Evolutionary conservation across 1,140 invertebrate species (phyloP), one percentile per base, ranked within the genome.

Genomic region (Drosophila lowei): DNA sequence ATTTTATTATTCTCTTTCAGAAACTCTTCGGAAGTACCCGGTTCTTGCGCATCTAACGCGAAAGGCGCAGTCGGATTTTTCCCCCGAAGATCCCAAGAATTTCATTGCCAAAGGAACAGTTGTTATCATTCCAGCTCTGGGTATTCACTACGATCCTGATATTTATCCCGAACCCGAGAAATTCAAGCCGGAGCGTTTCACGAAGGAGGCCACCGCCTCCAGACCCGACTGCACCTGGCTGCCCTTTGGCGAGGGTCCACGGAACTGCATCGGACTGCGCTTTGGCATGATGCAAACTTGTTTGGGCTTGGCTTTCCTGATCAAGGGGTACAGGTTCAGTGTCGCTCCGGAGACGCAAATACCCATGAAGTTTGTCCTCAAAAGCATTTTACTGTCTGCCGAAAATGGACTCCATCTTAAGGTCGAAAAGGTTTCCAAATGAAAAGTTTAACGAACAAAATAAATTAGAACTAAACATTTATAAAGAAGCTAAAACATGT

Each of bases 1-100:
- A 54, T 21, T 18, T 3, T 23, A 8, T 13, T 53, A 46, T 53
- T 30, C 7, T 3, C 9, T 18, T 64, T n/a, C 18, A 89, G 95
- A 95, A 92, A 94, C 95, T 1, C 89, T 95, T 67, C 92, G 95
- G 16, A 93, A 93, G 68, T 93, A 94, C 84, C 94, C 95, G 48
- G 92, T 94, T 0, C 79, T 94, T 55, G 92, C 93, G 1, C 89
- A 93, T 28, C 77, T 95, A 1, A 93, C 93, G 65, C 91, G 95
- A 42, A 68, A 91, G 41, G 93, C 93, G 41, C 93, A 91, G 2
- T 93, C 93, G 54, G 92, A 93, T 11, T 94, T 93, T 76, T 89
- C 90, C 23, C 79, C 95, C 3, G 93, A 93, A 7, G 93, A 93
- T 28, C 93, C 92, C 0, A 91, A 93, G 15, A 80, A 95, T n/a